phyloP scores from a whole-genome alignment of 2,113 vertebrate species.

The Bufo bufo region DNA sequence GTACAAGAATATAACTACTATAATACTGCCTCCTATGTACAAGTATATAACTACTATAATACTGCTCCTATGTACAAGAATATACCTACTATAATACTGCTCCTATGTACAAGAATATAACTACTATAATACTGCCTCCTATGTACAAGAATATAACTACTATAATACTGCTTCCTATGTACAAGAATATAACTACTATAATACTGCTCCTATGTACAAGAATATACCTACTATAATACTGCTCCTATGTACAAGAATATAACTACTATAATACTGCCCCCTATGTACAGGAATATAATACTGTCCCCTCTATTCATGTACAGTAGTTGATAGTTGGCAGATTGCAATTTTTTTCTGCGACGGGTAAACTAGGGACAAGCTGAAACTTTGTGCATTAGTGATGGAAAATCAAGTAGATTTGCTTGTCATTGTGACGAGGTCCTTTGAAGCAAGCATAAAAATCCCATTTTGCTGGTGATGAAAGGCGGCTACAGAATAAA shows the following conservation, averaged over 20 bases:
- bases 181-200: neutral
- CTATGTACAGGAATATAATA: neutral
- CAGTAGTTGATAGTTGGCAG: no score
- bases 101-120: neutral
- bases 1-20: neutral
- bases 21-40: neutral
- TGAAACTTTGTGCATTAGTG: neutral
- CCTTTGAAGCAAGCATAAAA: neutral
- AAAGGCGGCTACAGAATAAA: neutral
- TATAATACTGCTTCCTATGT: neutral
- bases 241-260: no score
- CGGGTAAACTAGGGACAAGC: neutral
- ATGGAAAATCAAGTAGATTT: neutral
- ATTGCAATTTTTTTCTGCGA: neutral
- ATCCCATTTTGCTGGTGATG: neutral
- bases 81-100: neutral
- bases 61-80: conserved; percentile 2
- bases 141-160: neutral
- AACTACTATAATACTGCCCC: no score
- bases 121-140: neutral
- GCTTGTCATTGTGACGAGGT: neutral
- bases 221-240: no score
- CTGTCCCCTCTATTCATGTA: neutral
- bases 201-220: neutral
- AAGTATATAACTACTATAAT: neutral